Percentiles rank a stretch among this genome's conserved stretches.
These are phyloP conservation scores for Platycheirus albimanus DNA, from an alignment of 2,888 invertebrate species.

Conservation along the genomic window DNA sequence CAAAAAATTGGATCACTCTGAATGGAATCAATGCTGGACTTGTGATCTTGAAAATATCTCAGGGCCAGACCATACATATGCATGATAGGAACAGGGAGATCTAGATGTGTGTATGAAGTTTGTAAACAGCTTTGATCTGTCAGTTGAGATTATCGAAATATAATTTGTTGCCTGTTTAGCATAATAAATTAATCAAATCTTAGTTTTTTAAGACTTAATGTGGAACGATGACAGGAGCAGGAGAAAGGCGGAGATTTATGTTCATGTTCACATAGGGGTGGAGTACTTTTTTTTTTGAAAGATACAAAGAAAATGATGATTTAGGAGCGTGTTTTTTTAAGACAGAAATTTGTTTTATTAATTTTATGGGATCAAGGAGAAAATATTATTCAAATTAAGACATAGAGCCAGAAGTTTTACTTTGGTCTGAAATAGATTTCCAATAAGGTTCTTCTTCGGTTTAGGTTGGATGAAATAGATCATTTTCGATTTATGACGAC, in stretches of 20 bases:
- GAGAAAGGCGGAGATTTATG: conserved; percentile 60
- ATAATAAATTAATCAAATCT: conserved; percentile 66
- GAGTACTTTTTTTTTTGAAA: conserved; percentile 7
- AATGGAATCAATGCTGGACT: neutral
- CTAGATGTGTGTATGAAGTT: no score
- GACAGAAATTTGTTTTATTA: conserved; percentile 16
- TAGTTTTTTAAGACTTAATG: conserved; percentile 23
- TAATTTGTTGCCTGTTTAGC: conserved; percentile 64
- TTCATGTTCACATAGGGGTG: conserved; percentile 41
- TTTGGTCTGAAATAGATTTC: no score
- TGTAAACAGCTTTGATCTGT: conserved; percentile 52
- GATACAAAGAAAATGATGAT: neutral
- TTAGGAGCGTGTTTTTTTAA: conserved; percentile 7
- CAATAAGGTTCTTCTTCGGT: no score
- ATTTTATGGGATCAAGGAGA: conserved; percentile 5
- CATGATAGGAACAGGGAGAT: no score
- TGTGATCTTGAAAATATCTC: conserved; percentile 14
- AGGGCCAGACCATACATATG: no score
- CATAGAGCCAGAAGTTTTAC: no score
- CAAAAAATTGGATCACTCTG: conserved; percentile 27
- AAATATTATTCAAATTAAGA: conserved; percentile 7
- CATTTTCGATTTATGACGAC: no score
- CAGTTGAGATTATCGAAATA: conserved; percentile 56
- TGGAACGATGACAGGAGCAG: conserved; percentile 50
- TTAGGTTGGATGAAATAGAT: no score